A percentile compares a stretch with the other conserved stretches of the same genome.
Conservation (phyloP, 2,797 vertebrate genomes). For the Danio choprae region DNA sequence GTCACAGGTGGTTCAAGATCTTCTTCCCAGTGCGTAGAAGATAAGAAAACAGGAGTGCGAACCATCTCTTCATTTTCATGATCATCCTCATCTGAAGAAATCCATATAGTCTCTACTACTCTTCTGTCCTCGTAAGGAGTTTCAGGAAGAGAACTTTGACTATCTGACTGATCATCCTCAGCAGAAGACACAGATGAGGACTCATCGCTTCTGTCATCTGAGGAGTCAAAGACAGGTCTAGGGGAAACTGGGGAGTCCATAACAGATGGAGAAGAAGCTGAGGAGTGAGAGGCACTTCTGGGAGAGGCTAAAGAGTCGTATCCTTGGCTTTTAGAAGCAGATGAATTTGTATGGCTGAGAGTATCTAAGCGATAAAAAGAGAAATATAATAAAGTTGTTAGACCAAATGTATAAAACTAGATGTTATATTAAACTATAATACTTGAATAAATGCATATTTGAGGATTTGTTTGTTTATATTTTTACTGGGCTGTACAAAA, state of each 20-base stretch:
- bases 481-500: neutral
- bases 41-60: conserved; percentile 6
- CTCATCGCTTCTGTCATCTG: conserved; percentile 78
- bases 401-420: neutral
- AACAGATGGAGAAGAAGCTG: conserved; percentile 51
- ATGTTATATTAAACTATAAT: too few relatives aligned
- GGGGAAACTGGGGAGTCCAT: conserved; percentile 41
- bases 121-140: conserved; percentile 36
- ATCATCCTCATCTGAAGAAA: conserved; percentile 78
- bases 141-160: conserved; percentile 57
- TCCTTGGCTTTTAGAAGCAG: conserved; percentile 43
- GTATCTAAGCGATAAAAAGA: conserved; percentile 67
- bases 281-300: conserved; percentile 69
- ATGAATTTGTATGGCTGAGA: conserved; percentile 57
- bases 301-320: conserved; percentile 68
- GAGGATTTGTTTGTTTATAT: neutral
- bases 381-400: neutral
- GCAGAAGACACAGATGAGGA: conserved; percentile 73
- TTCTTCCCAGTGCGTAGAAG: conserved; percentile 39
- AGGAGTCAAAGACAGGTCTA: conserved; percentile 68
- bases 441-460: neutral
- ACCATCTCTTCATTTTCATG: conserved; percentile 64
- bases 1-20: conserved; percentile 69
- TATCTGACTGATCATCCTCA: conserved; percentile 63
- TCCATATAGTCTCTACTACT: conserved; percentile 69